A percentile compares a stretch with the other conserved stretches of the same genome.
phyloP scores from a whole-genome alignment of 2,113 vertebrate species.

The Oncorhynchus nerka region DNA sequence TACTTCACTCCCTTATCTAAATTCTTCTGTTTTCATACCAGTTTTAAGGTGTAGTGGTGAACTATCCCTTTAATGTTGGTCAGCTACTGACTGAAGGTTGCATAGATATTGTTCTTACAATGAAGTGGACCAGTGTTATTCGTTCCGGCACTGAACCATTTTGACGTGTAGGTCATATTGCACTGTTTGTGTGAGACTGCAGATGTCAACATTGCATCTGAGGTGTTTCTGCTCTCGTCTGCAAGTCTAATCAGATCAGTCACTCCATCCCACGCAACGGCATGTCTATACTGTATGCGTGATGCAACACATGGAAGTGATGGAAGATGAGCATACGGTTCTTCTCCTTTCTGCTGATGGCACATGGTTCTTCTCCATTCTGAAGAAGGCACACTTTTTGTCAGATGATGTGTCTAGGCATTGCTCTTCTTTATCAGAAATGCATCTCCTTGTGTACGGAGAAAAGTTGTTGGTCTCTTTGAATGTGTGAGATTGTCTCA shows the following conservation, averaged over 20 bases:
- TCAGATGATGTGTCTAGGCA: no score
- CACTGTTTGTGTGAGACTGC: slow-evolving; percentile 7
- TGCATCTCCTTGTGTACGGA: neutral
- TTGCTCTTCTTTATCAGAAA: neutral
- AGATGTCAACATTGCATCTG: slow-evolving; percentile 20
- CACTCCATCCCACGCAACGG: slow-evolving; percentile 21
- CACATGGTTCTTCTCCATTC: no score
- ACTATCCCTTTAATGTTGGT: no score
- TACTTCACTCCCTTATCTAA: no score
- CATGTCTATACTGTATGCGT: neutral
- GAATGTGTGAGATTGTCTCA: neutral
- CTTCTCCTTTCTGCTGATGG: no score
- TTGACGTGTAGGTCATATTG: neutral
- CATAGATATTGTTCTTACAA: neutral
- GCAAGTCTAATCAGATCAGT: slow-evolving; percentile 13
- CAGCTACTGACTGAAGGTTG: no score
- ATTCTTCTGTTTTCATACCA: no score
- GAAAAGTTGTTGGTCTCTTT: neutral
- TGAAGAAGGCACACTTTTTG: no score
- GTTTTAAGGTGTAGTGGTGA: no score
- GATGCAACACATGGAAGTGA: no score
- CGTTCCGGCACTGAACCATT: neutral
- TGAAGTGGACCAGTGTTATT: neutral
- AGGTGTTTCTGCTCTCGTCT: slow-evolving; percentile 27
- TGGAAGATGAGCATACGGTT: no score